Percentiles rank a stretch among this genome's conserved stretches.
Evolutionary conservation across 2,797 vertebrate species (phyloP).

Genomic region (Gorsachius magnificus): DNA sequence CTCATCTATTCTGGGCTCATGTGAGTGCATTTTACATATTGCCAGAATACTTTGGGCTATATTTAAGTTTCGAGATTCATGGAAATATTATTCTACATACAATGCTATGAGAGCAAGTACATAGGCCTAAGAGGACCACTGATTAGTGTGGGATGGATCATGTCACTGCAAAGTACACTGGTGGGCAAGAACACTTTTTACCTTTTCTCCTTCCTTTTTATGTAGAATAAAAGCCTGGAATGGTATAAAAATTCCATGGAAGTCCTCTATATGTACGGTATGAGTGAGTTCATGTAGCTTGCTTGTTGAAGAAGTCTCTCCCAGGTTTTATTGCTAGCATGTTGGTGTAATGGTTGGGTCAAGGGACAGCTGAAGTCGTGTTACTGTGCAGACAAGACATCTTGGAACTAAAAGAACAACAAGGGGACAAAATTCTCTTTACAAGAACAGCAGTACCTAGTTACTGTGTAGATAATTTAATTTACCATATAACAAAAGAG

Average conservation of each 20-base stretch:
- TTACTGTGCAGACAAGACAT: not conserved
- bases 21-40: not conserved
- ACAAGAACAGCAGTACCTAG: not conserved
- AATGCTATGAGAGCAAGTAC: not conserved
- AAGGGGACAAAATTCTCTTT: not conserved
- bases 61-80: conserved; percentile 12
- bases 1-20: conserved; percentile 2
- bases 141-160: not conserved
- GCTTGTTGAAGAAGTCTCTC: not conserved
- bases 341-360: not conserved
- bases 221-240: not conserved
- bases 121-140: not conserved
- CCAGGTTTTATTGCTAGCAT: not conserved
- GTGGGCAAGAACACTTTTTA: not conserved
- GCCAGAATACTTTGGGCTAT: conserved; percentile 2
- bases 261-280: not conserved
- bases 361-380: not conserved
- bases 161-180: not conserved
- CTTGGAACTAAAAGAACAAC: not conserved
- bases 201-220: not conserved
- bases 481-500: not conserved
- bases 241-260: not conserved
- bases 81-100: not conserved
- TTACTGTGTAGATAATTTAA: not conserved
- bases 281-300: not conserved